Evolutionary conservation across 92 coral and sea anemone genomes (phyloP).

Genomic region (Phenganax stokvisi): DNA sequence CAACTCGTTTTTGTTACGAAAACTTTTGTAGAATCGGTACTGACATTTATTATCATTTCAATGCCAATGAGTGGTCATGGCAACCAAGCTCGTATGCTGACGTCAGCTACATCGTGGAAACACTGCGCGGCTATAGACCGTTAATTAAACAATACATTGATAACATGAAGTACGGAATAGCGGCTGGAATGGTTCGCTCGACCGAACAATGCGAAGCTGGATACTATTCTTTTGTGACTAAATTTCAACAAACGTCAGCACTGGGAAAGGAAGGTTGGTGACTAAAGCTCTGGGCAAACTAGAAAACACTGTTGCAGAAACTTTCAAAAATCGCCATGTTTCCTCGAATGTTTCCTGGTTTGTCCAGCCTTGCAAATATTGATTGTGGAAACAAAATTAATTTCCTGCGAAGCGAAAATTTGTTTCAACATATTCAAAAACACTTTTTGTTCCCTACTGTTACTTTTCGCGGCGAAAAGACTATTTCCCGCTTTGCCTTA

Average conservation of each 20-base stretch:
- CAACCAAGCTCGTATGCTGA: slow-evolving; percentile 65
- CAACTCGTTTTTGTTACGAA: slow-evolving; percentile 84
- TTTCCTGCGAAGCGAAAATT: too few relatives aligned
- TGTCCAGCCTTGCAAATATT: too few relatives aligned
- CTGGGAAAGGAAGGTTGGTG: slow-evolving; percentile 68
- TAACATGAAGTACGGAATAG: slow-evolving; percentile 69
- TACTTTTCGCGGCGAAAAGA: too few relatives aligned
- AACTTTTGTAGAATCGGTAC: slow-evolving; percentile 72
- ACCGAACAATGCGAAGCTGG: slow-evolving; percentile 81
- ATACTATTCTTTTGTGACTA: slow-evolving; percentile 58
- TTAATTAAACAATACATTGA: slow-evolving; percentile 69
- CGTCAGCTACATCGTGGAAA: slow-evolving; percentile 64
- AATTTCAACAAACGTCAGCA: slow-evolving; percentile 44
- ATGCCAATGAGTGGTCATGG: slow-evolving; percentile 51
- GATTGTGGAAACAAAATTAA: too few relatives aligned
- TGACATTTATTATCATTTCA: slow-evolving; percentile 70
- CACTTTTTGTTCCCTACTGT: too few relatives aligned
- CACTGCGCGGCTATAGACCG: slow-evolving; percentile 54
- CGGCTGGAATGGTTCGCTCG: slow-evolving; percentile 84
- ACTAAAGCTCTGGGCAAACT: too few relatives aligned
- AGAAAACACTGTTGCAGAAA: too few relatives aligned
- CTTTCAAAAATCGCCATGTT: too few relatives aligned
- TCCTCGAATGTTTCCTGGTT: too few relatives aligned
- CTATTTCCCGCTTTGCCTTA: too few relatives aligned
- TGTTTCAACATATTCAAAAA: too few relatives aligned